Conservation (phyloP, 2,797 vertebrate genomes). For the Salarias fasciatus region DNA sequence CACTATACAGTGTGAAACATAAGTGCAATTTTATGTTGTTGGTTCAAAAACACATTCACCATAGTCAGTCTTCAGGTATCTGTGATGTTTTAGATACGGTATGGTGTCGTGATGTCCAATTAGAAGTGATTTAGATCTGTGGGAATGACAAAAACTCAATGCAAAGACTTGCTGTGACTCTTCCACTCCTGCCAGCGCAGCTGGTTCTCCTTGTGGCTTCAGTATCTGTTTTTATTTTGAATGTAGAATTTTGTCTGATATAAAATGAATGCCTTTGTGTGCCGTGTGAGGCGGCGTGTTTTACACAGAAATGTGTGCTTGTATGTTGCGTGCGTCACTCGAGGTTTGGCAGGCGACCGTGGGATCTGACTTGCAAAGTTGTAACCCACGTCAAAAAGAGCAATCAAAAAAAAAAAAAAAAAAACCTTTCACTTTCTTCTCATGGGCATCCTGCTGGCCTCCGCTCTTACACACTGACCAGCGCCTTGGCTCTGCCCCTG, state of each 20-base stretch:
- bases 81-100: neutral
- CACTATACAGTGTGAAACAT: too few species aligned
- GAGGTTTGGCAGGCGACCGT: slow-evolving; percentile 79
- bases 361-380: slow-evolving; percentile 67
- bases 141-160: neutral
- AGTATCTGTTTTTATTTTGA: slow-evolving; percentile 56
- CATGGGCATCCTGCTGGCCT: slow-evolving; percentile 41
- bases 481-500: slow-evolving; percentile 38
- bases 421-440: slow-evolving; percentile 50
- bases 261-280: slow-evolving; percentile 59
- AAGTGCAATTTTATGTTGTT: too few species aligned
- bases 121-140: slow-evolving; percentile 12
- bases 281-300: slow-evolving; percentile 53
- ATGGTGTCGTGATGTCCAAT: slow-evolving; percentile 2
- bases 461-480: slow-evolving; percentile 43
- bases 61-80: too few species aligned
- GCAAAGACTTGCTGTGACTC: slow-evolving; percentile 13
- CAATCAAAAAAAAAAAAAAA: slow-evolving; percentile 40
- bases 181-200: slow-evolving; percentile 34
- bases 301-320: slow-evolving; percentile 53
- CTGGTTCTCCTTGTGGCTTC: slow-evolving; percentile 42
- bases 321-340: slow-evolving; percentile 77
- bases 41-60: too few species aligned
- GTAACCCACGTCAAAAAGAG: slow-evolving; percentile 68
- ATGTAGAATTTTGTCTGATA: slow-evolving; percentile 61